Evolutionary conservation across 2,113 vertebrate genomes (phyloP), one percentile per base, ranked within the genome.

Genomic region (Chaetura pelagica): DNA sequence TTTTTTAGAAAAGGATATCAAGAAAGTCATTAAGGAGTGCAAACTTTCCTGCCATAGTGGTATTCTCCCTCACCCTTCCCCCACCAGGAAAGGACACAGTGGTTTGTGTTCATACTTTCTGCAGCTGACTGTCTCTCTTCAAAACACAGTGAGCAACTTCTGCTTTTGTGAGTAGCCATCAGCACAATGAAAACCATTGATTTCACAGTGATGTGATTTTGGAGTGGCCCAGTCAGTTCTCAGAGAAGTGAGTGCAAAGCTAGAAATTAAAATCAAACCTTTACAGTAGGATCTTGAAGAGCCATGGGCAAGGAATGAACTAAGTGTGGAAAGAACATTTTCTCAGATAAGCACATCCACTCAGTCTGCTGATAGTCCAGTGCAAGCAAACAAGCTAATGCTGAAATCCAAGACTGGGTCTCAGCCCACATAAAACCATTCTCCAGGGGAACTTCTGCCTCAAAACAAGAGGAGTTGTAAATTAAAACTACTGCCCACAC

Each of bases 21-120:
- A 76, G 87, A 67, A 68, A 59, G 15, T 6, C 10, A 62, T 40
- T 21, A 40, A 6, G 0, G 10, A 11, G 2, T 87, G 42, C 26
- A 63, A 20, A 30, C 17, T 55, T 85, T 87, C 59, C 62, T 83
- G 8, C 22, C 2, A 0, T 21, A 1, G 0, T 30, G 10, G 5
- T 58, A 34, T 73, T 66, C 11, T 78, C 6, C 17, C 24, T 40
- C 38, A 38, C 38, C 38, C 7, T 38, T 38, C 38, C 38, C 38
- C 38, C 38, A 7, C 38, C 40, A 84, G 68, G 11, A 69, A 86
- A 84, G 30, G 8, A 55, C 8, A 77, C 2, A 54, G 10, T 35
- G 15, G 44, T 73, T 87, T 90, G 22, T 29, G 64, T 54, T 66
- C 38, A 46, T 20, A 12, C 8, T 22, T 73, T 72, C 63, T 67